Conservation (phyloP, 2,113 vertebrate genomes). For the Manacus vitellinus region DNA sequence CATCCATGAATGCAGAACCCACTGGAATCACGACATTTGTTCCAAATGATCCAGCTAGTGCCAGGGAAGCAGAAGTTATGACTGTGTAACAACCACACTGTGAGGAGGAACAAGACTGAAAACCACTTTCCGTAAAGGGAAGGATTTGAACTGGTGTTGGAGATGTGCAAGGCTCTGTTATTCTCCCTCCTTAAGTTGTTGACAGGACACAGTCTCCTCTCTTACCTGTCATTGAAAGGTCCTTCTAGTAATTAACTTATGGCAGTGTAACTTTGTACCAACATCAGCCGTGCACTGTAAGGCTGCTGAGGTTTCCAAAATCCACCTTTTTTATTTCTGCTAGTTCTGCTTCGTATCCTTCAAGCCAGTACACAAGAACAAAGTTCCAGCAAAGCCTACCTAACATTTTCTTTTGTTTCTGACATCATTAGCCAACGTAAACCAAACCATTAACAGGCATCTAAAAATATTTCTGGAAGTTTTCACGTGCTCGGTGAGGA, state of each 20-base stretch:
- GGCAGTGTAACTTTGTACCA: no score
- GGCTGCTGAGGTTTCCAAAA: neutral
- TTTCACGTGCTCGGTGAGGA: neutral
- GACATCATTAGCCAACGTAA: neutral
- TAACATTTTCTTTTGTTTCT: neutral
- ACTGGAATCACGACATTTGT: neutral
- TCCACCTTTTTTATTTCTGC: neutral
- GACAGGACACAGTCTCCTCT: neutral
- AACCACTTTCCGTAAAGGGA: neutral
- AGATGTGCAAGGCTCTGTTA: neutral
- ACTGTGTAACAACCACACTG: neutral
- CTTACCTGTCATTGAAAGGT: neutral
- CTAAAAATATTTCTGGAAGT: neutral
- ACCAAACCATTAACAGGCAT: neutral
- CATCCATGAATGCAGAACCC: accelerated
- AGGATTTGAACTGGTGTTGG: neutral
- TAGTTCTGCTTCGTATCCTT: neutral
- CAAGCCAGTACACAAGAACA: neutral
- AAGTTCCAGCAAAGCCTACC: neutral
- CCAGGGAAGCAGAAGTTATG: neutral
- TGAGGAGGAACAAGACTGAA: neutral
- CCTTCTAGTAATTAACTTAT: neutral
- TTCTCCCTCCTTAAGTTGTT: neutral
- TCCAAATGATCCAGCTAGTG: neutral
- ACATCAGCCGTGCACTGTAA: no score